phyloP scores from a whole-genome alignment of 2,113 vertebrate species.

The Pseudorhombus dupliciocellatus region DNA sequence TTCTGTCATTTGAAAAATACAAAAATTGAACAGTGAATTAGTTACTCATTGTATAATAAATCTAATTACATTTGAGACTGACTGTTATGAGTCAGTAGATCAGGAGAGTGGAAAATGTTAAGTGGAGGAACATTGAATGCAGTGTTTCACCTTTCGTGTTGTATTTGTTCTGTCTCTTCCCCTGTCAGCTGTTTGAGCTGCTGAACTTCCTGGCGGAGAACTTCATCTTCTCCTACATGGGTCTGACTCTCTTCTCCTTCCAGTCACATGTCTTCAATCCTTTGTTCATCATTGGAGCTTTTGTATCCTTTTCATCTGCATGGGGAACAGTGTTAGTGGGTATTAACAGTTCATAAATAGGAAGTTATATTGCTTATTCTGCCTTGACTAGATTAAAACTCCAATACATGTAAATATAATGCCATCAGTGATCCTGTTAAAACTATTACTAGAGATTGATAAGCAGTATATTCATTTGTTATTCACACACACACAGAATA shows the following conservation, averaged over 20 bases:
- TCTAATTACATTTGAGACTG: too few relatives aligned
- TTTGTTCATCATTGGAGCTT: slow-evolving; percentile 91
- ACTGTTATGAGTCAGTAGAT: background rate
- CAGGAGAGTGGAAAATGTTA: background rate
- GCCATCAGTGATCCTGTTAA: too few relatives aligned
- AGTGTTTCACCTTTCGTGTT: background rate
- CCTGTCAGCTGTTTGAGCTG: slow-evolving; percentile 92
- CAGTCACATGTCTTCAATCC: slow-evolving; percentile 96
- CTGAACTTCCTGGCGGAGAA: slow-evolving; percentile 99
- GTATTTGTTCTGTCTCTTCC: slow-evolving; percentile 13
- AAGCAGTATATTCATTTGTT: background rate
- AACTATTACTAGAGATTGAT: too few relatives aligned
- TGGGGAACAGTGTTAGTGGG: too few relatives aligned
- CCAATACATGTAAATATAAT: too few relatives aligned
- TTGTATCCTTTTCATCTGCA: slow-evolving; percentile 88
- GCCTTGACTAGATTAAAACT: too few relatives aligned
- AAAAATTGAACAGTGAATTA: too few relatives aligned
- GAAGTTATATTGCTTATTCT: too few relatives aligned
- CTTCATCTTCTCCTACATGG: slow-evolving; percentile 99
- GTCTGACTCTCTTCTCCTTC: slow-evolving; percentile 95
- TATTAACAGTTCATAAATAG: too few relatives aligned
- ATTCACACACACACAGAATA: too few relatives aligned
- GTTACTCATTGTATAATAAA: too few relatives aligned
- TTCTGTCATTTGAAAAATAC: too few relatives aligned
- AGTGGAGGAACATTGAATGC: background rate